phyloP scores from a whole-genome alignment of 35 echinoderm and acorn worm genomes.

The Acanthaster planci region DNA sequence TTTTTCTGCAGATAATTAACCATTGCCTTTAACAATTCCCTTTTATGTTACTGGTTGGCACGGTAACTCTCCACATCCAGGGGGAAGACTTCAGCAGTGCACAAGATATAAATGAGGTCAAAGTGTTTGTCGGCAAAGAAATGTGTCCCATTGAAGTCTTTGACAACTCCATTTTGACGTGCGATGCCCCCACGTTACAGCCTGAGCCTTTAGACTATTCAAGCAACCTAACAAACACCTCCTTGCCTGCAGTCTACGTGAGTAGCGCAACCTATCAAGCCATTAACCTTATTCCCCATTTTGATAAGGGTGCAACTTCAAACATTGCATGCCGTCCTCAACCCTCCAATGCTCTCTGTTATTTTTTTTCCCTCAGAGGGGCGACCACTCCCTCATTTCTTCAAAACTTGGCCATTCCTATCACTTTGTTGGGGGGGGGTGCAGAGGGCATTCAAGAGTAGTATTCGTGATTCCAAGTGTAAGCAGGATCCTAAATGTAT shows the following conservation, averaged over 20 bases:
- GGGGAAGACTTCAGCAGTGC: neutral
- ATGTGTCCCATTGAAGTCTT: neutral
- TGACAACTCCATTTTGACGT: conserved; percentile 3
- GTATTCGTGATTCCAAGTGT: too few species aligned
- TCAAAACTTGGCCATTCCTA: too few species aligned
- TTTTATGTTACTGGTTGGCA: neutral
- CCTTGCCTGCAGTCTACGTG: conserved; percentile 40
- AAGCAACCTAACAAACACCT: neutral
- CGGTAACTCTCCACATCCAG: neutral
- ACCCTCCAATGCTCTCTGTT: too few species aligned
- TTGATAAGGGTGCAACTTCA: too few species aligned
- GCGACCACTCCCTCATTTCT: too few species aligned
- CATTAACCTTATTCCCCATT: too few species aligned
- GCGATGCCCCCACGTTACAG: neutral
- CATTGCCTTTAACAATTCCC: neutral
- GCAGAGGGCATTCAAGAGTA: too few species aligned
- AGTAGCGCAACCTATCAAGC: neutral
- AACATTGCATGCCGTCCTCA: too few species aligned
- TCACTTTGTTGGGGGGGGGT: too few species aligned
- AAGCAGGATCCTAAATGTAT: too few species aligned
- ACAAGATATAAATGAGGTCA: neutral
- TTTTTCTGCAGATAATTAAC: neutral
- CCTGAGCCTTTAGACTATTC: neutral
- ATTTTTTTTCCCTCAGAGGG: too few species aligned
- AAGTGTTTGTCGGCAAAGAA: neutral